Percentiles rank a stretch among this genome's conserved stretches.
Evolutionary conservation across 2,888 invertebrate species (phyloP).

Genomic region (Papilio gigon): DNA sequence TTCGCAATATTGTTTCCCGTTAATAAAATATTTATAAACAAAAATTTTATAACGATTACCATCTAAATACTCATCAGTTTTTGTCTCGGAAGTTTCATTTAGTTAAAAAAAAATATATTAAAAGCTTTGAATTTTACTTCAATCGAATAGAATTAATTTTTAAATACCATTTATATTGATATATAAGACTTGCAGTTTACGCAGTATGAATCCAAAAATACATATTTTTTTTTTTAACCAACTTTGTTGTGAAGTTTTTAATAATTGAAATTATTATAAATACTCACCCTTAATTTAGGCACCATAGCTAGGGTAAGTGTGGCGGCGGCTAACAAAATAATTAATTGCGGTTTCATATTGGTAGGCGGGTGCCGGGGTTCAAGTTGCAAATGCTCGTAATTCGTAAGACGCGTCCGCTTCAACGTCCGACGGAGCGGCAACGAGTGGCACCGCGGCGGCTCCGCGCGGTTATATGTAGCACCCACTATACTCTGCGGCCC

Average conservation of each 20-base stretch:
- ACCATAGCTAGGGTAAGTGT: constrained; percentile 61
- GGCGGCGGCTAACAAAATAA: constrained; percentile 57
- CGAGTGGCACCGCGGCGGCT: constrained; percentile 59
- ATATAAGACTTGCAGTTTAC: too few relatives aligned
- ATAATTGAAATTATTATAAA: constrained; percentile 5
- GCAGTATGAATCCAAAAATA: too few relatives aligned
- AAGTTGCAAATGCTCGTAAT: constrained; percentile 43
- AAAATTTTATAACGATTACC: neutral
- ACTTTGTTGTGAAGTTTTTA: too few relatives aligned
- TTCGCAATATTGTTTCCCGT: neutral
- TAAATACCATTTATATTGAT: too few relatives aligned
- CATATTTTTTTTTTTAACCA: too few relatives aligned
- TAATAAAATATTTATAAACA: neutral
- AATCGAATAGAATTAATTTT: too few relatives aligned
- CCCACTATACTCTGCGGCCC: constrained; percentile 46
- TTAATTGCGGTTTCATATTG: constrained; percentile 57
- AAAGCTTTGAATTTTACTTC: too few relatives aligned
- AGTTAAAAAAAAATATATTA: too few relatives aligned
- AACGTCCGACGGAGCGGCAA: constrained; percentile 54
- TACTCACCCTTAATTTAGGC: constrained; percentile 65
- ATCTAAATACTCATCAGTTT: neutral
- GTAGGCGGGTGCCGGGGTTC: constrained; percentile 35
- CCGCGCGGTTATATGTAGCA: constrained; percentile 55
- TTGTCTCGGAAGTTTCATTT: too few relatives aligned
- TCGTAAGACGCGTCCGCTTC: constrained; percentile 46